A percentile compares a stretch with the other conserved stretches of the same genome.
Evolutionary conservation across 1,140 invertebrate genomes (phyloP).

Genomic region (Aphelinus atriplicis): DNA sequence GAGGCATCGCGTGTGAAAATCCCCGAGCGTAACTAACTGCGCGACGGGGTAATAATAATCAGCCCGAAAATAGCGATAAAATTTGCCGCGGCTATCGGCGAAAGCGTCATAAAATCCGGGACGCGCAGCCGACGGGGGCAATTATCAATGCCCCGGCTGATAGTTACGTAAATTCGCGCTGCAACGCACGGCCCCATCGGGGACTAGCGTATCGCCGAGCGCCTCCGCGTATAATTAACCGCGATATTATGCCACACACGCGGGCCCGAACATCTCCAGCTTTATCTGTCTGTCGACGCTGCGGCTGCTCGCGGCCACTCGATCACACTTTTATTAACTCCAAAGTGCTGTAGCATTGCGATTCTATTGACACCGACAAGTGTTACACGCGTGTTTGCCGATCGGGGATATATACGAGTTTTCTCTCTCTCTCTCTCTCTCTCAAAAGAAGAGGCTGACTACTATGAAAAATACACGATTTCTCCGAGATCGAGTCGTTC

Average conservation of each 20-base stretch:
- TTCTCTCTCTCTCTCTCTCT: too few relatives aligned
- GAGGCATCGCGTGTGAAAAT: too few relatives aligned
- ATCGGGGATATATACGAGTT: too few relatives aligned
- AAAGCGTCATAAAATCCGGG: slow-evolving; percentile 19
- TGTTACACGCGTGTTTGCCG: too few relatives aligned
- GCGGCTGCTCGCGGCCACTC: too few relatives aligned
- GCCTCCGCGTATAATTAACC: slow-evolving; percentile 18
- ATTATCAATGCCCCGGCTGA: slow-evolving; percentile 6
- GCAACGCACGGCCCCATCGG: slow-evolving; percentile 4
- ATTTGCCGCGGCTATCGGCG: not conserved
- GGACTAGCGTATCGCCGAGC: not conserved
- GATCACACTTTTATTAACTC: too few relatives aligned
- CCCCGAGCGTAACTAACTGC: too few relatives aligned
- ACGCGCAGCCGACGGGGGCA: not conserved
- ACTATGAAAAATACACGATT: too few relatives aligned
- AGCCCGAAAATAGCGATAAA: slow-evolving; percentile 12
- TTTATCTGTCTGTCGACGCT: slow-evolving; percentile 11
- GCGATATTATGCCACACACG: not conserved
- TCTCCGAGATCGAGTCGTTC: too few relatives aligned
- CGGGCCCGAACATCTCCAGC: not conserved
- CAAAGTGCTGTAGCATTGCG: too few relatives aligned
- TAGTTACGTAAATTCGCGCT: slow-evolving; percentile 30
- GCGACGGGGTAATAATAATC: slow-evolving; percentile 15
- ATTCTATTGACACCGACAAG: too few relatives aligned
- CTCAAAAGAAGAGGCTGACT: too few relatives aligned